phyloP scores from a whole-genome alignment of 2,113 vertebrate genomes.

The Puffinus mauretanicus region DNA sequence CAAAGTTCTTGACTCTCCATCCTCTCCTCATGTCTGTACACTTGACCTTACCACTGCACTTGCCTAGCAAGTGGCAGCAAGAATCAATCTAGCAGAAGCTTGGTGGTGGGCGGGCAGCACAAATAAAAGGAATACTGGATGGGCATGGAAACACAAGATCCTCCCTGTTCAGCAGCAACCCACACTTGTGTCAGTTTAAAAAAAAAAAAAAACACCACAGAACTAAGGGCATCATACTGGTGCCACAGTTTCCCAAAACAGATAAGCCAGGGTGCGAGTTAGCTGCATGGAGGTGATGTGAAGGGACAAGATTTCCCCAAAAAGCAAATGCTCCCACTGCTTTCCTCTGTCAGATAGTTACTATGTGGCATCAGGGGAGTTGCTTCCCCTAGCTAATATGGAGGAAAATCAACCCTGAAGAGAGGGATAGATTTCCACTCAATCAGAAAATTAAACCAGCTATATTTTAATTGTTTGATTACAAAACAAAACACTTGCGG shows the following conservation, averaged over 20 bases:
- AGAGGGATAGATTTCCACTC: not conserved
- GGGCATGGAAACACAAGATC: not conserved
- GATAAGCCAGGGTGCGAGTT: not conserved
- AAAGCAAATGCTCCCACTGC: not conserved
- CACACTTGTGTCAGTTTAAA: not conserved
- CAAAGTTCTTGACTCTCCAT: not conserved
- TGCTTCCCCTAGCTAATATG: not conserved
- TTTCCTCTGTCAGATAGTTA: not conserved
- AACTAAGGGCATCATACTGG: not conserved
- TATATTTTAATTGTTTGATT: not conserved
- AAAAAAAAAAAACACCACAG: not conserved
- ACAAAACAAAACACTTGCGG: not conserved
- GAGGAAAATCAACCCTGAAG: not conserved
- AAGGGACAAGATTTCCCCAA: not conserved
- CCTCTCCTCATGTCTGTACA: not conserved
- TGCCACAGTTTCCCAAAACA: not conserved
- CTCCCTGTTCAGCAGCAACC: not conserved
- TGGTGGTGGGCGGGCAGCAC: not conserved
- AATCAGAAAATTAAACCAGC: not conserved
- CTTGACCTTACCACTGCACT: not conserved
- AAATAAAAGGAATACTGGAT: not conserved
- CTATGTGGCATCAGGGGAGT: not conserved
- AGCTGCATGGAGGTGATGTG: not conserved
- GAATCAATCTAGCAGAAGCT: not conserved
- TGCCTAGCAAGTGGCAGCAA: not conserved